Conservation (phyloP, 2,888 invertebrate genomes). For the Spisula subtruncata region DNA sequence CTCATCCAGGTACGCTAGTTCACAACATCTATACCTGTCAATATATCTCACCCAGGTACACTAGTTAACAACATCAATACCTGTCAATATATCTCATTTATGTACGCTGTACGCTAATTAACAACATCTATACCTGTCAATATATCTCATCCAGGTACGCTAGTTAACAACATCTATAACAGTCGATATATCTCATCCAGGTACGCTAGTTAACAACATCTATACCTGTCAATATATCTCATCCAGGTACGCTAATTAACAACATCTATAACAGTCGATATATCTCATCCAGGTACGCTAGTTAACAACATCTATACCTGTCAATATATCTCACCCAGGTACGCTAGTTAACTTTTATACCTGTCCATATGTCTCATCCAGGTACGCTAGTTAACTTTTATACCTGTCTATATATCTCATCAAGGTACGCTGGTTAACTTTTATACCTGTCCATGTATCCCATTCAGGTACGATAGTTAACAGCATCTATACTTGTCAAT, state of each 20-base stretch:
- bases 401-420: conserved; percentile 38
- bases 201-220: too few species aligned
- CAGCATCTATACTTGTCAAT: neutral
- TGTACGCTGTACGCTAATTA: too few species aligned
- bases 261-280: neutral
- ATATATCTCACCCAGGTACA: conserved; percentile 60
- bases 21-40: neutral
- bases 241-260: too few species aligned
- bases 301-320: neutral
- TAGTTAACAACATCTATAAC: neutral
- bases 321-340: conserved; percentile 55
- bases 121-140: neutral
- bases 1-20: too few species aligned
- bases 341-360: neutral
- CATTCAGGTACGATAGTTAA: too few species aligned
- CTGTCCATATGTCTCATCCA: conserved; percentile 51
- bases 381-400: too few species aligned
- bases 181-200: conserved; percentile 52
- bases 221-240: conserved; percentile 31
- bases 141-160: conserved; percentile 61
- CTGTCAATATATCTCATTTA: conserved; percentile 48
- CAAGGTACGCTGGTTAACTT: too few species aligned
- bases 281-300: conserved; percentile 65
- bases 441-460: conserved; percentile 13
- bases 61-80: neutral